Evolutionary conservation across 2,888 invertebrate species (phyloP), one percentile per base, ranked within the genome.

Genomic region (Deroplatys truncata): DNA sequence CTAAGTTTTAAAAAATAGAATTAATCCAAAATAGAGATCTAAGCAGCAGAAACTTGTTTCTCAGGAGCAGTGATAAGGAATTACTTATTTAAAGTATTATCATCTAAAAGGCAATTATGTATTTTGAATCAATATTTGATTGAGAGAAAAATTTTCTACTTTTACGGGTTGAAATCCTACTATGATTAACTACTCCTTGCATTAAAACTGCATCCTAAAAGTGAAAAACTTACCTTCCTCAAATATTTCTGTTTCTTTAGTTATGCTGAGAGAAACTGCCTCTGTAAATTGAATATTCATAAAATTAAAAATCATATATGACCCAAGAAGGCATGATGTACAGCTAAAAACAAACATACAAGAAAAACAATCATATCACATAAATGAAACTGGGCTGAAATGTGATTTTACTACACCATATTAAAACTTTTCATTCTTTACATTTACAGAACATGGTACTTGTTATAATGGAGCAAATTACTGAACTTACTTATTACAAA

Each of bases 231-330:
- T 92, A 94, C 94, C 94, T 93, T 93, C 94, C 94, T 95, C 95
- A 92, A 94, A 94, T 91, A 96, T 95, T 92, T 96, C 95, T 93
- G 95, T 95, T 93, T 96, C 96, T 92, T 95, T 95, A 20, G 96
- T 94, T 91, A 97, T 96, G 92, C 96, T 96, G 92, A 97, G 95
- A 25, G 96, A 95, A 72, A 95, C 97, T 92, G 96, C 96, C 94
- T 97, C 97, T 97, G 95, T 88, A 93, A 94, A 92, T 16, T 28
- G 85, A 89, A 88, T 89, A 87, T 89, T 85, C 90, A 92, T 89
- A 28, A 88, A n/a, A n/a, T 35, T 28, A 28, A 13, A 2, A 28
- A 35, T 43, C 16, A 31, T 35, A 89, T 49, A 43, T 82, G 20
- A 86, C 35, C 28, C 35, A 83, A 86, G 28, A 43, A 13, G 13